Percentiles rank a stretch among this genome's conserved stretches.
phyloP scores from a whole-genome alignment of 2,797 vertebrate species.

The Lemur catta region DNA sequence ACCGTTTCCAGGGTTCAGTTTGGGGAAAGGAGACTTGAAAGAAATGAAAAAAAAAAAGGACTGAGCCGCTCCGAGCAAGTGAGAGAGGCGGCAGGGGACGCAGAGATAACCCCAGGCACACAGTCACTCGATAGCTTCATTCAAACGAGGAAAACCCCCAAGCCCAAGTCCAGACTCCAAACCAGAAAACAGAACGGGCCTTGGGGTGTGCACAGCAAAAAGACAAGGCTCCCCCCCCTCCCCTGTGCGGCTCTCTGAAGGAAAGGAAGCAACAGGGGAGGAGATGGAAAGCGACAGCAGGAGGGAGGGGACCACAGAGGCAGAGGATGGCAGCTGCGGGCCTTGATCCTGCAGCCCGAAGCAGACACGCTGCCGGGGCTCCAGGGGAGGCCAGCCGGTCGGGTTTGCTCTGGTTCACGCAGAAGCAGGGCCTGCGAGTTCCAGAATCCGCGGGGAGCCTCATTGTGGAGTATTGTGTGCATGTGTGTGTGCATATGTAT shows the following conservation, averaged over 20 bases:
- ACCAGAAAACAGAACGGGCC: rapidly evolving
- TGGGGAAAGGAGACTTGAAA: not conserved
- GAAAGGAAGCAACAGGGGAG: not conserved
- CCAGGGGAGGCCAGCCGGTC: not conserved
- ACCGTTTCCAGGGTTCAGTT: not conserved
- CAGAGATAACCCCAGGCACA: rapidly evolving
- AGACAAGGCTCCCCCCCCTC: rapidly evolving
- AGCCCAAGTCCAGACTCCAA: too few relatives aligned
- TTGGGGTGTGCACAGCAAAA: rapidly evolving
- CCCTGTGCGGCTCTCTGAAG: not conserved
- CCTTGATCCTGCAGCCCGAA: not conserved
- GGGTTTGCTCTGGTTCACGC: rapidly evolving
- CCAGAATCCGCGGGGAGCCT: not conserved
- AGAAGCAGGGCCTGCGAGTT: too few relatives aligned
- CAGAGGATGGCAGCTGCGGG: too few relatives aligned
- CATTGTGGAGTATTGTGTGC: rapidly evolving
- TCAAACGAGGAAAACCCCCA: not conserved
- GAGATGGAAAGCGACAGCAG: rapidly evolving
- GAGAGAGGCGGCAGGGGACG: not conserved
- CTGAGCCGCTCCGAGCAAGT: rapidly evolving
- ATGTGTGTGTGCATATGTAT: rapidly evolving
- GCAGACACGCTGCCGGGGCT: rapidly evolving
- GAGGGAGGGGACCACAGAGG: not conserved
- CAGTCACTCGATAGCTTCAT: not conserved
- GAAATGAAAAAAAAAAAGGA: not conserved